These are phyloP conservation scores for Choristoneura rosaceana DNA, from an alignment of 2,888 invertebrate species.

Conservation along the genomic window DNA sequence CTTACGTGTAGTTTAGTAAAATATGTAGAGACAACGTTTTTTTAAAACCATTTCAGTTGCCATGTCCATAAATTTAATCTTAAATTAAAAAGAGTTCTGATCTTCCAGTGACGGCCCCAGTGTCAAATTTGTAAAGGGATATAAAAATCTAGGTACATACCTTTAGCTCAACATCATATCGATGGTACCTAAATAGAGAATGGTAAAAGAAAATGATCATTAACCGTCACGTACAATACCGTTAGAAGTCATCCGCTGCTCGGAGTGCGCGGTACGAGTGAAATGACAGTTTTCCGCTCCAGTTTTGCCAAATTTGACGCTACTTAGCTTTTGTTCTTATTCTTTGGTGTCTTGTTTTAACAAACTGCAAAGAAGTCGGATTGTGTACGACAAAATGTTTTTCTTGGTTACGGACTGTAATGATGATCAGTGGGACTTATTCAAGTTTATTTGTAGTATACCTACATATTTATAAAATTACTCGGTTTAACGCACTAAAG, in stretches of 20 bases:
- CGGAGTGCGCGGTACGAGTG: conserved; percentile 2
- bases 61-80: too few species aligned
- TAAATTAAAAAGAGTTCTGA: not conserved
- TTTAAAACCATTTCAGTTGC: too few species aligned
- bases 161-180: not conserved
- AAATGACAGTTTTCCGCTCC: conserved; percentile 41
- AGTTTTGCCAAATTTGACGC: conserved; percentile 34
- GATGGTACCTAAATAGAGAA: conserved; percentile 4
- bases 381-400: not conserved
- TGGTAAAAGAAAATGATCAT: conserved; percentile 35
- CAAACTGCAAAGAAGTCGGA: not conserved
- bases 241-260: conserved; percentile 32
- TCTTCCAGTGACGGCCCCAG: not conserved
- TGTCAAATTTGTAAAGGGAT: not conserved
- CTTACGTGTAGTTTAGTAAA: too few species aligned
- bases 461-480: too few species aligned
- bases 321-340: conserved; percentile 25
- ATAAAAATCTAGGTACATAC: not conserved
- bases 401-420: not conserved
- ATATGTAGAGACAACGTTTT: too few species aligned
- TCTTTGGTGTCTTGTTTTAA: conserved; percentile 8
- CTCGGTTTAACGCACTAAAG: too few species aligned
- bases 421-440: not conserved
- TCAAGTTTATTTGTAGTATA: not conserved
- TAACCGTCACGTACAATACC: conserved; percentile 36